A percentile compares a stretch with the other conserved stretches of the same genome.
Evolutionary conservation across 2,113 vertebrate species (phyloP).

Genomic region (Phalacrocorax aristotelis): DNA sequence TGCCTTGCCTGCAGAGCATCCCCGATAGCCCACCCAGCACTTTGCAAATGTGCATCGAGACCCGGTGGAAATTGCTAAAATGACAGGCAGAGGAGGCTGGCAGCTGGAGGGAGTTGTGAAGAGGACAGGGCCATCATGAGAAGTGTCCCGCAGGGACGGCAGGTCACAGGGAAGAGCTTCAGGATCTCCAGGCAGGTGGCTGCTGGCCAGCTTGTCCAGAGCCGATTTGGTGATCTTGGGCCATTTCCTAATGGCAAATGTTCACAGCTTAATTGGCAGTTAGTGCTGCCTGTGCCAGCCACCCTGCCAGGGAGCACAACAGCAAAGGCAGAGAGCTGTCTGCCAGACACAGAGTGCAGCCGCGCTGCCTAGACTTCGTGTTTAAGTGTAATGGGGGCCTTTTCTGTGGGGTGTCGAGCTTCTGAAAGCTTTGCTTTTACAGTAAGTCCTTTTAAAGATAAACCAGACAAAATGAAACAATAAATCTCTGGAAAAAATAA

Average conservation of each 20-base stretch:
- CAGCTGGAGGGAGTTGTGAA: accelerated
- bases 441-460: background rate
- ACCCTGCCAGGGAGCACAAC: background rate
- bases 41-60: background rate
- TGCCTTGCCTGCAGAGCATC: background rate
- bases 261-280: background rate
- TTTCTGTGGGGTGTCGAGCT: background rate
- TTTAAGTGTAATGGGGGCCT: too few relatives aligned
- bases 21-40: accelerated
- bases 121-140: background rate
- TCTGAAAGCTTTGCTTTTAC: background rate
- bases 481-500: background rate
- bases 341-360: accelerated
- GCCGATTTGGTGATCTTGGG: background rate
- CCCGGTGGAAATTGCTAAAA: background rate
- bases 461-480: background rate
- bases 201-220: background rate
- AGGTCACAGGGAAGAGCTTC: background rate
- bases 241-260: background rate
- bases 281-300: background rate
- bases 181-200: background rate
- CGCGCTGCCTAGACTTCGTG: accelerated
- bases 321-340: background rate
- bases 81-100: accelerated
- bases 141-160: accelerated